Evolutionary conservation across 2,797 vertebrate species (phyloP), one percentile per base, ranked within the genome.

Genomic region (Pseudochirops cupreus): DNA sequence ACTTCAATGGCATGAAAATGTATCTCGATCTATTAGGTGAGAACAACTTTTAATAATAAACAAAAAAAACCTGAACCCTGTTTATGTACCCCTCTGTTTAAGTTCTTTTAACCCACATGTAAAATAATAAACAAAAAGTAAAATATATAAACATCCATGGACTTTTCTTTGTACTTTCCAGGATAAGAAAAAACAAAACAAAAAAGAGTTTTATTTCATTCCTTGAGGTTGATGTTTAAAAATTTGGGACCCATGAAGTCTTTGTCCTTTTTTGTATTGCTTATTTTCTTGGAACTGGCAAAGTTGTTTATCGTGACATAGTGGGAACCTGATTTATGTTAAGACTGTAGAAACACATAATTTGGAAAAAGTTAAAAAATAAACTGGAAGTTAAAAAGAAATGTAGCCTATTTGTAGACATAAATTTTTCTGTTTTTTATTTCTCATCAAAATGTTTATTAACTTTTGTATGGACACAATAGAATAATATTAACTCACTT

Each of bases 1-100:
- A 98, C 98, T 99, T 96, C 98, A 98, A 6, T 99, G 99, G 99
- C 98, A 98, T 54, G 99, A 99, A 91, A 98, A 96, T 53, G 96
- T 93, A 52, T 93, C 98, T 94, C 98, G 97, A 93, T 95, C 95
- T 82, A 28, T 95, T 95, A 98, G 98, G 99, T 99, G 96, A 98
- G 97, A 96, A 9, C 93, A 54, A 54, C 21, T 50, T 87, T 87
- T 87, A 82, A 82, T 46, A 50, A 11, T 87, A 46, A 39, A 74
- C 62, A 21, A 57, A 55, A 46, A n/a, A 74, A 82, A 46, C 39
- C 39, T 26, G 14, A 87, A 26, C 24, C 39, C 39, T 4, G 2
- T 46, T 50, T 50, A 31, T 82, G n/a, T 82, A 46, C n/a, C 67
- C 67, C n/a, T 82, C 33, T 46, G n/a, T 82, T 82, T 46, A 46